Base-by-base conservation (phyloP, 2,797 vertebrate genomes). In the Bradypodion pumilum region DNA sequence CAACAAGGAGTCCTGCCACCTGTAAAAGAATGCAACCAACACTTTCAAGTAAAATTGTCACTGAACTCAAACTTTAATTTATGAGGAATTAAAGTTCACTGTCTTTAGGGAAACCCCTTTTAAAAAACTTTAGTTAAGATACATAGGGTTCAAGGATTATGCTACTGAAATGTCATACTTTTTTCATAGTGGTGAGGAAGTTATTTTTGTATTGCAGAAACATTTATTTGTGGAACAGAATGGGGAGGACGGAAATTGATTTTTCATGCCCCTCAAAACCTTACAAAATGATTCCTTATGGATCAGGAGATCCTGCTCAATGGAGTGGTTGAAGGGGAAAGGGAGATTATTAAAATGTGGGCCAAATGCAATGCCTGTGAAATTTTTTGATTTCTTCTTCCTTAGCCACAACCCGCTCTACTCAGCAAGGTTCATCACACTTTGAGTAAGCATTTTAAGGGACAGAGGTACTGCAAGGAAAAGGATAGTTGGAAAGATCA, bases 181-280 rank as follows among this genome's bases (percentile, higher is more conserved):
- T 7, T n/a, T 70, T 74, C 29, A 72, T 80, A 56, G 69, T 2
- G 77, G 46, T 74, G 72, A 69, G 52, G 44, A 27, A 44, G 72
- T 66, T 35, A 1, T 82, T 37, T 56, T 65, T 76, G 46, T 6
- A 42, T 46, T 59, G 49, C 56, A 60, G 7, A 79, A 35, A 42
- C 19, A 82, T 63, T 83, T 44, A 89, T 44, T 89, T 88, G 81
- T 80, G 49, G 77, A 65, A 37, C 7, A 8, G 29, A 19, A 29
- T 68, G 63, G 85, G 19, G 37, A 37, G 37, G 37, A 49, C 37
- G 84, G 37, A 81, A 81, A 89, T 75, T 86, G 85, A 10, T 82
- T 80, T 69, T 78, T 83, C 79, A 80, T 19, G 62, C 68, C 27
- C 59, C 42, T 5, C 27, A 10, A 13, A 49, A 46, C 46, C 46